Conservation (phyloP, 2,888 invertebrate genomes). For the Chloroclystis v-ata region DNA sequence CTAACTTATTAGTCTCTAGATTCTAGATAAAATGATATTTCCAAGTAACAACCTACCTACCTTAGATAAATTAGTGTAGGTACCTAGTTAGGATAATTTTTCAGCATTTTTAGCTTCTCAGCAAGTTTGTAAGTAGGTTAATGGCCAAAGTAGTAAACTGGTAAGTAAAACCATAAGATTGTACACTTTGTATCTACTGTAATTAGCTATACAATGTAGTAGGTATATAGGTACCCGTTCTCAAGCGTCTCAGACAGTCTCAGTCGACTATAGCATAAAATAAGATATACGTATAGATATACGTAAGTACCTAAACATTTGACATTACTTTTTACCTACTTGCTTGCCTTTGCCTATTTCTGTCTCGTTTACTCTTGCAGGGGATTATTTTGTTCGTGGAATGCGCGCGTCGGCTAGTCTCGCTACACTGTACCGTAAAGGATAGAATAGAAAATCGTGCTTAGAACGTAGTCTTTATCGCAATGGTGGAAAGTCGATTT, state of each 20-base stretch:
- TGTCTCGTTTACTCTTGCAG: constrained; percentile 63
- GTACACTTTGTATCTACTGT: too few relatives aligned
- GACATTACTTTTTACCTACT: constrained; percentile 71
- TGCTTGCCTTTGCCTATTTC: constrained; percentile 24
- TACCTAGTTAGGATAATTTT: too few relatives aligned
- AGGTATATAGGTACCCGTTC: constrained; percentile 69
- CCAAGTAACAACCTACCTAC: constrained; percentile 19
- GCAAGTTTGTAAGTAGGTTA: constrained; percentile 58
- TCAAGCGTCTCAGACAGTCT: constrained; percentile 29
- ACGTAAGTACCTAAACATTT: constrained; percentile 77
- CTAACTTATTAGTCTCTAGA: too few relatives aligned
- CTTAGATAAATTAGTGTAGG: too few relatives aligned
- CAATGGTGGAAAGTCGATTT: constrained; percentile 40
- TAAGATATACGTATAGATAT: constrained; percentile 18
- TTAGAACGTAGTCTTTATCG: constrained; percentile 29
- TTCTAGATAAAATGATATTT: neutral
- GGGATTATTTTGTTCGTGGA: constrained; percentile 68
- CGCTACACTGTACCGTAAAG: constrained; percentile 51
- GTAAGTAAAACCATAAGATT: too few relatives aligned
- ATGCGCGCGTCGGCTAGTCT: constrained; percentile 77
- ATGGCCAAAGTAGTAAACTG: too few relatives aligned
- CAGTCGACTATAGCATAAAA: neutral
- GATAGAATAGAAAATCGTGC: constrained; percentile 34
- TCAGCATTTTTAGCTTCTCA: too few relatives aligned
- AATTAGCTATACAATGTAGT: too few relatives aligned